Conservation (phyloP, 2,797 vertebrate species). For the Helicolenus hilgendorfi region DNA sequence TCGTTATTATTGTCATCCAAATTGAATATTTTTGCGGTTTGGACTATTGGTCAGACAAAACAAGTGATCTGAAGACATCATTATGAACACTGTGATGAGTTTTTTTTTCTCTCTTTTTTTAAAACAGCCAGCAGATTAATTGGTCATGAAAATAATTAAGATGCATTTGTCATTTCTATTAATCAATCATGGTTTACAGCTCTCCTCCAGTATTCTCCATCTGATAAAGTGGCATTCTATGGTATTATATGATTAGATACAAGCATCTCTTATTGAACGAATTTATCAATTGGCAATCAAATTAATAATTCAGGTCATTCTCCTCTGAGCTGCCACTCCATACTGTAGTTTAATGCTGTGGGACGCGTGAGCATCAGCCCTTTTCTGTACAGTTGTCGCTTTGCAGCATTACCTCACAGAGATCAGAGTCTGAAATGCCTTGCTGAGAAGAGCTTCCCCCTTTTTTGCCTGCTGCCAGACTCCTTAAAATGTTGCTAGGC, state of each 20-base stretch:
- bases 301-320: background rate
- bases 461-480: constrained; percentile 67
- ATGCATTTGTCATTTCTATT: background rate
- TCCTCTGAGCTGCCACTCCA: background rate
- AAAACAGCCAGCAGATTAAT: background rate
- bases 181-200: background rate
- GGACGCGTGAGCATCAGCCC: background rate
- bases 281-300: background rate
- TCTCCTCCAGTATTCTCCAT: background rate
- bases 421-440: constrained; percentile 40
- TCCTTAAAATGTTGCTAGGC: constrained; percentile 88
- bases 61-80: background rate
- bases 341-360: background rate
- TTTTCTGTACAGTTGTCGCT: constrained; percentile 19
- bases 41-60: background rate
- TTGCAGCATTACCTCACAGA: constrained; percentile 60
- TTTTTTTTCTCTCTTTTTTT: no score
- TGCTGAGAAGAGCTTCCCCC: constrained; percentile 71
- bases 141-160: background rate
- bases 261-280: background rate
- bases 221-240: background rate
- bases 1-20: background rate
- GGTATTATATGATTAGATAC: background rate
- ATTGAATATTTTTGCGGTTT: background rate
- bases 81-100: no score